phyloP scores from a whole-genome alignment of 2,797 vertebrate species.

The Acanthurus lineatus region DNA sequence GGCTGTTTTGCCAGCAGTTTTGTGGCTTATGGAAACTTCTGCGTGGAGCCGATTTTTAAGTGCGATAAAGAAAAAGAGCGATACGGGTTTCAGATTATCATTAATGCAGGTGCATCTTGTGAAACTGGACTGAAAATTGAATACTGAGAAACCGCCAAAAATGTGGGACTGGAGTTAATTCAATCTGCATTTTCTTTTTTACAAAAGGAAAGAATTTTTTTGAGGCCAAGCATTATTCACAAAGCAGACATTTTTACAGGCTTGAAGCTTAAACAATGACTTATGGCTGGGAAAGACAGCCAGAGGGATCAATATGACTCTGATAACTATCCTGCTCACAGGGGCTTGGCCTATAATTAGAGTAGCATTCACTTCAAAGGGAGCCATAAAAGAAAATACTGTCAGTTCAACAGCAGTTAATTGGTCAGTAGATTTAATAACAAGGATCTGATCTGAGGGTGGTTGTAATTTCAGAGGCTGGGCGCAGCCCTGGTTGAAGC shows the following conservation, averaged over 20 bases:
- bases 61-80: not conserved
- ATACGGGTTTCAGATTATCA: conserved; percentile 8
- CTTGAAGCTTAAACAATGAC: conserved; percentile 18
- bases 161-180: conserved; percentile 5
- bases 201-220: conserved; percentile 5
- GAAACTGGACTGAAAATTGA: not conserved
- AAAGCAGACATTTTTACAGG: conserved; percentile 22
- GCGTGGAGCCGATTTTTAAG: not conserved
- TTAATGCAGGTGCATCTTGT: conserved; percentile 19
- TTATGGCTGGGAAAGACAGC: conserved; percentile 38
- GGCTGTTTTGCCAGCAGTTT: too few species aligned
- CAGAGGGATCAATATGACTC: conserved; percentile 44
- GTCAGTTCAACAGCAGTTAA: conserved; percentile 63
- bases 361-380: conserved; percentile 62
- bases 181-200: conserved; percentile 24
- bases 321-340: conserved; percentile 47
- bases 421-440: conserved; percentile 64
- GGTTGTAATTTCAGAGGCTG: conserved; percentile 70
- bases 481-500: conserved; percentile 49
- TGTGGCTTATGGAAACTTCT: too few species aligned
- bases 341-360: conserved; percentile 59
- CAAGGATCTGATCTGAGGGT: conserved; percentile 48
- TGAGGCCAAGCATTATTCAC: conserved; percentile 15
- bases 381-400: conserved; percentile 56
- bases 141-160: too few species aligned